Conservation (phyloP, 2,113 vertebrate genomes). For the Plotosus lineatus region DNA sequence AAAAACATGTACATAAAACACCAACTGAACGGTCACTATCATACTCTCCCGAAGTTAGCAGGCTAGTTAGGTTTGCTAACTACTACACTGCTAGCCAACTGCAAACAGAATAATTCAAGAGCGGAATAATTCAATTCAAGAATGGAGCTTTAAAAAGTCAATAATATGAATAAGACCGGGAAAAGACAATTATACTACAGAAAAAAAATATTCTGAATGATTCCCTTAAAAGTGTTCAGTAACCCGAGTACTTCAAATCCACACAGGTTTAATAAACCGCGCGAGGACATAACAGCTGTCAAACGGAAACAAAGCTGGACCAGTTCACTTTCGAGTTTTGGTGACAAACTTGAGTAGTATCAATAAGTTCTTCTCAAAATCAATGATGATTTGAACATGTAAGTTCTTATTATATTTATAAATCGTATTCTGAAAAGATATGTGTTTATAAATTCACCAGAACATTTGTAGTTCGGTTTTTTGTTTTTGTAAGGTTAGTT, state of each 20-base stretch:
- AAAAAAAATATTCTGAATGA: neutral
- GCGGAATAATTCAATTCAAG: neutral
- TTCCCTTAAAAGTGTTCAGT: neutral
- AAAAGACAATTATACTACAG: neutral
- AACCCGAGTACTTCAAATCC: neutral
- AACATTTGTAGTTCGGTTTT: neutral
- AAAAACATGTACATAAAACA: neutral
- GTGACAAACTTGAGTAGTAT: accelerated
- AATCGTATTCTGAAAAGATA: accelerated
- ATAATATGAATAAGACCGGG: neutral
- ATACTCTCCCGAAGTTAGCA: neutral
- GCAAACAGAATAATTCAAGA: neutral
- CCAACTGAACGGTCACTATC: neutral
- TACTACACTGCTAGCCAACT: neutral
- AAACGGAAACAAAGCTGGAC: constrained; percentile 42
- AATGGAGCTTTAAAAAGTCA: neutral
- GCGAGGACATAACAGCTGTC: constrained; percentile 11
- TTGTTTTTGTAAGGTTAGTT: neutral
- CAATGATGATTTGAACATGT: neutral
- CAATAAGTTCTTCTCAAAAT: neutral
- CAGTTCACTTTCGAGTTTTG: constrained; percentile 1
- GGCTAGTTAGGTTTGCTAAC: neutral
- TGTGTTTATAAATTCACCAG: neutral
- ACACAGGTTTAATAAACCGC: constrained; percentile 1
- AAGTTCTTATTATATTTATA: neutral